Evolutionary conservation across 2,113 vertebrate species (phyloP).

Genomic region (Clupea harengus): DNA sequence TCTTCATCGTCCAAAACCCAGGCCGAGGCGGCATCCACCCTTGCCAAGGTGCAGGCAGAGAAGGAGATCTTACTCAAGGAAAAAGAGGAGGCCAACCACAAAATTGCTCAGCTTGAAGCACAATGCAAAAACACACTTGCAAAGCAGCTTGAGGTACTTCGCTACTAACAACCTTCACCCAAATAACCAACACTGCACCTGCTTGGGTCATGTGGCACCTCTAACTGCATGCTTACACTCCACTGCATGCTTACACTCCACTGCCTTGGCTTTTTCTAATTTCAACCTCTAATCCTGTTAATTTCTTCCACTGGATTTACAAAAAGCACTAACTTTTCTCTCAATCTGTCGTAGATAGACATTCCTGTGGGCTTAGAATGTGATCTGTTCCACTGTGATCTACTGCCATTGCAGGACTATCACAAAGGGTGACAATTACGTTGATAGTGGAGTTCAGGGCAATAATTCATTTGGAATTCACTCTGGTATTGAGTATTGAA

Average conservation of each 20-base stretch:
- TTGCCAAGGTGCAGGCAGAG: slow-evolving; percentile 69
- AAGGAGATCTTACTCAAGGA: slow-evolving; percentile 69
- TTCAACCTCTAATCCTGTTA: slow-evolving; percentile 49
- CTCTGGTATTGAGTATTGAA: slow-evolving; percentile 10
- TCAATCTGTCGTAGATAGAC: slow-evolving; percentile 6
- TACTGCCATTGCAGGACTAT: background rate
- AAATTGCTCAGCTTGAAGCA: slow-evolving; percentile 76
- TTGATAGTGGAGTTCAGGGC: background rate
- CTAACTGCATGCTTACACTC: slow-evolving; percentile 60
- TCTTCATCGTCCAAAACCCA: slow-evolving; percentile 46
- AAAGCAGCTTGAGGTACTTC: slow-evolving; percentile 80
- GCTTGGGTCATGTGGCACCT: slow-evolving; percentile 50
- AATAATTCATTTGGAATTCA: background rate
- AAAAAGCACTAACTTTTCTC: slow-evolving; percentile 21
- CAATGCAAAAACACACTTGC: slow-evolving; percentile 82
- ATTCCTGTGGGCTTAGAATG: slow-evolving; percentile 67
- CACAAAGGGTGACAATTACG: background rate
- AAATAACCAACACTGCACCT: slow-evolving; percentile 62
- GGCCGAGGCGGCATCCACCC: slow-evolving; percentile 70
- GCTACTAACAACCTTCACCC: slow-evolving; percentile 65
- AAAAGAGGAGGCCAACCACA: slow-evolving; percentile 74
- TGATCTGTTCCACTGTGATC: slow-evolving; percentile 18
- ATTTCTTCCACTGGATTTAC: slow-evolving; percentile 55
- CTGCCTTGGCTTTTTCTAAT: slow-evolving; percentile 46
- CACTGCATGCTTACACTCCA: slow-evolving; percentile 56